Conservation (phyloP, 2,888 invertebrate genomes). For the Phania funesta region DNA sequence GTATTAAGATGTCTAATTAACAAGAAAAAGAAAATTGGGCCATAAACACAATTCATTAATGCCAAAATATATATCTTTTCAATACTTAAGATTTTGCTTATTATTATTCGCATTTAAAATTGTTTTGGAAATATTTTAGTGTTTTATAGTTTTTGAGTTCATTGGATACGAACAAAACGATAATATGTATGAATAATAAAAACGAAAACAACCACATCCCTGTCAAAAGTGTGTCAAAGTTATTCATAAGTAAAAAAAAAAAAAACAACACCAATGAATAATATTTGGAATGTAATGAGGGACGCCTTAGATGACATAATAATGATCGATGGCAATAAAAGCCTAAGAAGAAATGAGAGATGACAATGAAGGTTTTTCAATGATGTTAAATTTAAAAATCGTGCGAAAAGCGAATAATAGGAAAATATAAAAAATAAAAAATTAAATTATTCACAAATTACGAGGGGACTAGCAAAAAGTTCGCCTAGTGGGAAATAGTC, state of each 20-base stretch:
- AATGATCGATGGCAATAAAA: conserved; percentile 37
- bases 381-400: conserved; percentile 13
- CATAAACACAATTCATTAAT: not conserved
- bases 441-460: conserved; percentile 32
- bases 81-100: conserved; percentile 43
- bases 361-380: conserved; percentile 11
- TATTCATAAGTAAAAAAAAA: conserved; percentile 53
- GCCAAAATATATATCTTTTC: too few species aligned
- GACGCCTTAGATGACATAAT: conserved; percentile 2
- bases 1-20: too few species aligned
- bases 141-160: conserved; percentile 1
- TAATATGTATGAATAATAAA: not conserved
- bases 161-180: not conserved
- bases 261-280: conserved; percentile 15
- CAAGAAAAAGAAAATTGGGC: too few species aligned
- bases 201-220: conserved; percentile 25
- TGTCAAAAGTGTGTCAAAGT: conserved; percentile 34
- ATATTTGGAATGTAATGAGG: conserved; percentile 26
- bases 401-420: not conserved
- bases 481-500: too few species aligned
- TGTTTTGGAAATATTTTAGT: not conserved
- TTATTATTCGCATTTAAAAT: not conserved
- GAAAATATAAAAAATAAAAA: conserved; percentile 9
- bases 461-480: too few species aligned
- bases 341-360: not conserved